Base-by-base conservation (phyloP, 2,797 vertebrate genomes). In the Pipistrellus nathusii region DNA sequence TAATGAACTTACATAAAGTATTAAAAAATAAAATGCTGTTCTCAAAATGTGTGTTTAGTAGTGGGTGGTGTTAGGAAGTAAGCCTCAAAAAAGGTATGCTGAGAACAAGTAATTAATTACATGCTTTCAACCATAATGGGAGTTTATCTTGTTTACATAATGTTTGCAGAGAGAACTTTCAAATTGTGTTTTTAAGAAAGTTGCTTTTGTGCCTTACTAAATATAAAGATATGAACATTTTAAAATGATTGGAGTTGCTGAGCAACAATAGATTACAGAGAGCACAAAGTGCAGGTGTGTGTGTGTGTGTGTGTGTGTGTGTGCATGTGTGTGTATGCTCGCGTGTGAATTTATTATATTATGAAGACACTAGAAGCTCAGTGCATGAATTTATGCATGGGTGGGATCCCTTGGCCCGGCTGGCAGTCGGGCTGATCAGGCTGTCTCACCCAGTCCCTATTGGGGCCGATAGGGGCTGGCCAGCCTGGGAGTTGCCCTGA, bases 371-470 rank as follows among this genome's bases (percentile, higher is more conserved):
- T 30, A 62, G 59, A 62, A 25, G 27, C 27, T 12, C 5, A 13
- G 27, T 62, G 59, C 27, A 62, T 0, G 12, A 62, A 62, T 62
- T 62, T 6, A 0, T 62, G 27, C 12, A 30, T 0, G 5, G 59
- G 12, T 30, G 59, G 25, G 25, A 2, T 62, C 59, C 59, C 27
- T 62, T 5, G 6, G 59, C 59, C 59, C 30, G 27, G 5, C 27
- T 2, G 1, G 25, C 2, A 6, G 14, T 62, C 1, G 2, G 25
- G 59, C 12, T 1, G 0, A 62, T 62, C 1, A 3, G 25, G 57
- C 25, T 13, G 25, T 59, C 25, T 59, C 5, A 5, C 11, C 57
- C 5, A 59, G 25, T 59, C 57, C 25, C 1, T 27, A 27, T 6
- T 30, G 59, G 2, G 59, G 5, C 5, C 12, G 2, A 59, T 27